phyloP scores from a whole-genome alignment of 2,888 invertebrate species.

The Oithona nana region DNA sequence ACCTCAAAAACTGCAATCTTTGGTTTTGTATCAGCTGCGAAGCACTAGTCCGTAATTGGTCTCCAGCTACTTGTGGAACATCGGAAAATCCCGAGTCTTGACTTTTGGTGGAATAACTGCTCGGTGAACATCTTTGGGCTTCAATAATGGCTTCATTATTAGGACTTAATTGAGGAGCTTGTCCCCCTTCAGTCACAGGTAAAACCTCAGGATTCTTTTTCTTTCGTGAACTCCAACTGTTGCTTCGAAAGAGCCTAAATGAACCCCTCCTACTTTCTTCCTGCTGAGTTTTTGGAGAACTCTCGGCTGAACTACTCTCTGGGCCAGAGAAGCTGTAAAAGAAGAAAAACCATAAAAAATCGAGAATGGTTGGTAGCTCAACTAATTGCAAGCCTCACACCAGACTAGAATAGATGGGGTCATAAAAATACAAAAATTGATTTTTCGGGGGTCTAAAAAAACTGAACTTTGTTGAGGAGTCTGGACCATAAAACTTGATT shows the following conservation, averaged over 20 bases:
- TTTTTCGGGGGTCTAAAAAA: no score
- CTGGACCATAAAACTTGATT: no score
- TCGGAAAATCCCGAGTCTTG: slow-evolving; percentile 17
- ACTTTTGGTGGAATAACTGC: slow-evolving; percentile 8
- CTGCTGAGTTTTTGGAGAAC: no score
- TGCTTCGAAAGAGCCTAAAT: slow-evolving; percentile 9
- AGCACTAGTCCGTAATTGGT: not conserved
- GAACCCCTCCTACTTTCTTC: slow-evolving; percentile 1
- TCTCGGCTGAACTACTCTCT: no score
- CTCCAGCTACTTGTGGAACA: not conserved
- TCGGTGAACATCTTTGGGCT: slow-evolving; percentile 8
- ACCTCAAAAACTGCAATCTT: not conserved
- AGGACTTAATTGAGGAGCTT: not conserved
- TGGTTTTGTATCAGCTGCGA: not conserved
- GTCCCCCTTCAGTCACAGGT: not conserved
- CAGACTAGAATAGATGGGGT: no score
- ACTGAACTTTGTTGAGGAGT: no score
- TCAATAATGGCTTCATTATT: not conserved
- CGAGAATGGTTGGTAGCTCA: no score
- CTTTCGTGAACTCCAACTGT: slow-evolving; percentile 4
- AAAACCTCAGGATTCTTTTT: not conserved
- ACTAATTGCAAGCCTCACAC: not conserved
- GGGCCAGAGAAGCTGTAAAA: no score
- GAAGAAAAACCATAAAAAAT: no score
- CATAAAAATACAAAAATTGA: no score